Evolutionary conservation across 2,113 vertebrate species (phyloP), one percentile per base, ranked within the genome.

Genomic region (Pampusana beccarii): DNA sequence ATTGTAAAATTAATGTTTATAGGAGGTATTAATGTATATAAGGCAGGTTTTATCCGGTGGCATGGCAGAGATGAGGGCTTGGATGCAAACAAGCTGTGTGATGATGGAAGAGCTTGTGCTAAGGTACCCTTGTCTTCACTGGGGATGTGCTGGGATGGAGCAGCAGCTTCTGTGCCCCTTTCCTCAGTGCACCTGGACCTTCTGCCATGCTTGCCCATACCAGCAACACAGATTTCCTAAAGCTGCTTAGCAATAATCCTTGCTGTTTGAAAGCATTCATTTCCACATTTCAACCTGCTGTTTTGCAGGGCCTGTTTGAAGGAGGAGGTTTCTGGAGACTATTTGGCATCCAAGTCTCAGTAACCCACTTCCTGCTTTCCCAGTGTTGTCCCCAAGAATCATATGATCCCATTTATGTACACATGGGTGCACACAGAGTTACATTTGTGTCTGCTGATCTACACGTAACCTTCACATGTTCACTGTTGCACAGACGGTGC

Each of bases 1-100:
- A 88, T 92, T 96, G 91, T 96, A 90, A 94, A 87, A 97, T 91
- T 88, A 78, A 72, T 92, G 91, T 93, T 96, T 93, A 51, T 79
- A 84, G 84, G 51, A 79, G 46, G 53, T 83, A 95, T 92, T 95
- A 93, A 72, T 72, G 77, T 88, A 92, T 83, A 38, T 60, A 84
- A 46, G 42, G n/a, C 74, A 86, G 70, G 80, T 91, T 96, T 90
- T 88, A 81, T 87, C 87, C 16, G 20, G 88, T 56, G 61, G 33
- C 66, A 9, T 38, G 80, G 42, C 50, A 46, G 61, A 84, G 64
- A n/a, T 81, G 50, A 90, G 19, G 44, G 17, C 36, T 88, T 72
- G 65, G 57, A 82, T 57, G 81, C 82, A 95, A 56, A 75, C 44
- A 79, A 53, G 46, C 44, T 58, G 25, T 16, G 16, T 58, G 57